Evolutionary conservation across 1,140 invertebrate species (phyloP).

Genomic region (Zaprionus camerounensis): DNA sequence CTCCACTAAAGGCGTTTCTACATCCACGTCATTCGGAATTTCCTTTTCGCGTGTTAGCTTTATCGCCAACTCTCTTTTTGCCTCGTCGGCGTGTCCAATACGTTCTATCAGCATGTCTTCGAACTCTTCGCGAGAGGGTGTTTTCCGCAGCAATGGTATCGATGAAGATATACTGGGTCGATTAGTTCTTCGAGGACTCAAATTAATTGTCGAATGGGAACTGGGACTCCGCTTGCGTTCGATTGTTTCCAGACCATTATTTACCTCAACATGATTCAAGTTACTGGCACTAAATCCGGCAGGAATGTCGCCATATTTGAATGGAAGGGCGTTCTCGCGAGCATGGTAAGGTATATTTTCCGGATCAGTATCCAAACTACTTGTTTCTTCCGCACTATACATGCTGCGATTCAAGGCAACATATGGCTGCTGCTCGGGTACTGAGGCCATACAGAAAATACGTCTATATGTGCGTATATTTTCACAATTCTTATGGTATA

Average conservation of each 20-base stretch:
- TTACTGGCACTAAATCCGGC: conserved; percentile 47
- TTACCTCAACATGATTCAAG: conserved; percentile 42
- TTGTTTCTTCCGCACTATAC: conserved; percentile 6
- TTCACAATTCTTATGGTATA: conserved; percentile 27
- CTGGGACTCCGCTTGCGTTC: neutral
- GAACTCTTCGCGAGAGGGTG: conserved; percentile 61
- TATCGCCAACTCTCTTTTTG: conserved; percentile 32
- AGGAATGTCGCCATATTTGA: conserved; percentile 88
- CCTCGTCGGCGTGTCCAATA: conserved; percentile 41
- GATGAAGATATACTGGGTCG: conserved; percentile 57
- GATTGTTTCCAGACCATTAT: conserved; percentile 5
- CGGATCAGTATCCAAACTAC: conserved; percentile 27
- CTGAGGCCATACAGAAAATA: conserved; percentile 30
- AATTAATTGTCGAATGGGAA: conserved; percentile 23
- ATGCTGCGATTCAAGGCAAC: conserved; percentile 19
- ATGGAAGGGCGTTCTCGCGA: conserved; percentile 89
- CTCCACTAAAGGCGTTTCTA: conserved; percentile 50
- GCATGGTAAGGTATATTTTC: conserved; percentile 90
- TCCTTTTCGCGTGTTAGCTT: conserved; percentile 40
- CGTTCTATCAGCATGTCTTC: conserved; percentile 68
- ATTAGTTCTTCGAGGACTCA: conserved; percentile 37
- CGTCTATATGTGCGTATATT: conserved; percentile 30
- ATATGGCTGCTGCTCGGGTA: conserved; percentile 21
- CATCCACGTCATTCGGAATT: conserved; percentile 52
- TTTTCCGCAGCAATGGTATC: conserved; percentile 53